Evolutionary conservation across 2,888 invertebrate species (phyloP), one percentile per base, ranked within the genome.

Genomic region (Oligia latruncula): DNA sequence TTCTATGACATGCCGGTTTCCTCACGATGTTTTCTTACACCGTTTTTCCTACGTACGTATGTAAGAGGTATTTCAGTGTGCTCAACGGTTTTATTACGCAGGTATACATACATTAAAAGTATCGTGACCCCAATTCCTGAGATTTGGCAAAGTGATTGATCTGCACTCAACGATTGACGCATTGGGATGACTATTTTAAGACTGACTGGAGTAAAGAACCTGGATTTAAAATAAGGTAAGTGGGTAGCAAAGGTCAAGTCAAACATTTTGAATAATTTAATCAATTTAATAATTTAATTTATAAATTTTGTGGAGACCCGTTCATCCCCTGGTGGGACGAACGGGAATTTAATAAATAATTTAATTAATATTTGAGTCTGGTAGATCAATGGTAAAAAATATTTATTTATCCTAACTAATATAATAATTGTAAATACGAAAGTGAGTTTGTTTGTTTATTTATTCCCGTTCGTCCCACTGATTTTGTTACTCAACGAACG

Each of bases 131-230:
- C 73, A 76, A 87, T 84, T 40, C 73, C 46, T 52, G 46, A 67
- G 68, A 86, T 87, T 86, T 76, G 70, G 78, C 79, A 71, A 76
- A 75, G 64, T 83, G 87, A 87, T 85, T 85, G 87, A 87, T 85
- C 74, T 83, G 71, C 87, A 83, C 84, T 87, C 79, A 76, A 76
- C 64, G 79, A 74, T 76, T 85, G 87, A 87, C 87, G 87, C 67
- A 85, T 55, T 68, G 8, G 67, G 8, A 80, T 55, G 67, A 60
- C 73, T 85, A 83, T 85, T 85, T 76, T 62, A 23, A 71, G 79
- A 79, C 13, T 67, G n/a, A 49, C 60, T 62, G 40, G 55, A 74
- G 65, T 80, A 52, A 74, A 80, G 17, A 49, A 65, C n/a, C 3
- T 60, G 35, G 40, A 52, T 83, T 77, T 23, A 13, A 81, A 83